Base-by-base conservation (phyloP, 2,113 vertebrate species). In the Noctilio leporinus region DNA sequence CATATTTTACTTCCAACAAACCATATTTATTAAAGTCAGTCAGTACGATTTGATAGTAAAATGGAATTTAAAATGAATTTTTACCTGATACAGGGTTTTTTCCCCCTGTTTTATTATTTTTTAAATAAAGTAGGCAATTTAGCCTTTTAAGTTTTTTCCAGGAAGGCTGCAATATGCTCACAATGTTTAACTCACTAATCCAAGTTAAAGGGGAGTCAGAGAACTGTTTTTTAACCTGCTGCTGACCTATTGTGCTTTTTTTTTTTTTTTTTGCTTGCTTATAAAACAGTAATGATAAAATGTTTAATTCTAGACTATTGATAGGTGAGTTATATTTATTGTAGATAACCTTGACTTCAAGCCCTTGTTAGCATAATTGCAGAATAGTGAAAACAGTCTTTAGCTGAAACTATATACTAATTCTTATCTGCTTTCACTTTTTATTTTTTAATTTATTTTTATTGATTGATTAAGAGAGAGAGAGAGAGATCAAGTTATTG, bases 231-330 rank as follows among this genome's bases (percentile, higher is more conserved):
- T 6, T 75, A 95, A 88, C 86, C 92, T 95, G 64, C 30, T 65
- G 3, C 67, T 96, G 91, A 95, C 81, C 94, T 94, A 57, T 80
- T 91, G 75, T 86, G 64, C 69, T 94, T 59, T 75, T 5, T 10
- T 30, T 91, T 87, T 57, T 64, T 24, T 85, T 96, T n/a, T 94
- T 80, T 69, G 43, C 75, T 77, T 91, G 26, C 64, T 47, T 95
- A 53, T 89, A 69, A 95, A 95, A 67, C 47, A 83, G 70, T 82
- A 70, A 94, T 96, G 26, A 84, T 65, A 76, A 88, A 91, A 53
- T 93, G 26, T 55, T 97, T 83, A 89, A 78, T 65, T 70, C 11
- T 33, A 73, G 64, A 91, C 62, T 77, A 76, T 77, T 38, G 35
- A 69, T n/a, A 89, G 20, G 81, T 92, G 40, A 94, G 72, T 94